Conservation (phyloP, 1,140 invertebrate genomes). For the Drosophila lacteicornis region DNA sequence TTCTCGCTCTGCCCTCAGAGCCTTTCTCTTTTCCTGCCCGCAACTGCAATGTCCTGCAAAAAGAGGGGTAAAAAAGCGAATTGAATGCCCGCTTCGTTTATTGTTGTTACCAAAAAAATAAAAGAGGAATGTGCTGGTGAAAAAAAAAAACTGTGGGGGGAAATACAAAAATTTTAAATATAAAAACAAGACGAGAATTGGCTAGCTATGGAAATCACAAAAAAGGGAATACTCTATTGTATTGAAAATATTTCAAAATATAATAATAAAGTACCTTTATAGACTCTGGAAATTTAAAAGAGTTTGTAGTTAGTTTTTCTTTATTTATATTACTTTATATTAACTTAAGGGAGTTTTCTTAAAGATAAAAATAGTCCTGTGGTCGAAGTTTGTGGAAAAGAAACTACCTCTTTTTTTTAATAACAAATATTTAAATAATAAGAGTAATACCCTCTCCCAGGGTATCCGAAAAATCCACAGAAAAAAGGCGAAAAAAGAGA, state of each 20-base stretch:
- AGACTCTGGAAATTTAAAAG: too few relatives aligned
- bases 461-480: not conserved
- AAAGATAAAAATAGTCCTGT: too few relatives aligned
- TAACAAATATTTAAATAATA: not conserved
- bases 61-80: not conserved
- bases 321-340: too few relatives aligned
- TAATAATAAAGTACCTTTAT: not conserved
- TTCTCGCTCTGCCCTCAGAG: conserved; percentile 11
- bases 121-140: not conserved
- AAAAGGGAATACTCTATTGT: not conserved
- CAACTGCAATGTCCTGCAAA: conserved; percentile 23
- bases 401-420: too few relatives aligned
- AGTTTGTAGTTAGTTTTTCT: too few relatives aligned
- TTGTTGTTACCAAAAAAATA: conserved; percentile 29
- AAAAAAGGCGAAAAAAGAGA: not conserved
- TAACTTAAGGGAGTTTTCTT: too few relatives aligned
- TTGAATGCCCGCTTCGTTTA: conserved; percentile 23
- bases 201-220: too few relatives aligned
- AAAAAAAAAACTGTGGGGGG: not conserved
- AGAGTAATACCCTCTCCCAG: not conserved
- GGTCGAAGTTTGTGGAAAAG: too few relatives aligned
- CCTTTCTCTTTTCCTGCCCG: conserved; percentile 12
- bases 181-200: too few relatives aligned
- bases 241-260: too few relatives aligned
- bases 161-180: too few relatives aligned